Conservation (phyloP, 2,888 invertebrate genomes). For the Hydropsyche betteni region DNA sequence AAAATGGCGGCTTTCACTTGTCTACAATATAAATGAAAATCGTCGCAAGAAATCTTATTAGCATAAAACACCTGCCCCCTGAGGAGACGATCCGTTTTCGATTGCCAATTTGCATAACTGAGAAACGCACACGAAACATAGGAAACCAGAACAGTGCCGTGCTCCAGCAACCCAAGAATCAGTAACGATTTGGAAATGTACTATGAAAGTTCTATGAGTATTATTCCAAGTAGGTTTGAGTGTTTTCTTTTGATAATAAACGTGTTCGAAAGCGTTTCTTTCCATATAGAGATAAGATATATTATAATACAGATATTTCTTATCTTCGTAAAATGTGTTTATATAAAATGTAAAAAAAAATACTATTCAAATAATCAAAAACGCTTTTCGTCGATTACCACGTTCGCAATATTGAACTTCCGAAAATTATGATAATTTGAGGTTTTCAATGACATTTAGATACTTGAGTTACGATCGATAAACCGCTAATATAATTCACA, state of each 20-base stretch:
- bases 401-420: no score
- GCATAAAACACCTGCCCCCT: conserved; percentile 31
- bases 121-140: conserved; percentile 7
- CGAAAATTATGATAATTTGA: no score
- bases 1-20: conserved; percentile 7
- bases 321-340: no score
- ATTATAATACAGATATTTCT: no score
- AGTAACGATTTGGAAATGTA: neutral
- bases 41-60: conserved; percentile 33
- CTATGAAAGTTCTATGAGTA: neutral
- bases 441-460: no score
- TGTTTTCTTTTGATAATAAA: neutral
- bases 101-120: conserved; percentile 37
- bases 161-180: neutral
- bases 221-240: neutral
- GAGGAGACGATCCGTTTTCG: conserved; percentile 30
- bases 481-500: no score
- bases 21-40: conserved; percentile 27
- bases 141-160: conserved; percentile 5
- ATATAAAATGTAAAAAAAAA: no score
- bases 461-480: no score
- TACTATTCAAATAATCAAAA: no score
- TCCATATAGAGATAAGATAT: no score
- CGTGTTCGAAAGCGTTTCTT: no score
- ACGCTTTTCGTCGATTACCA: no score